Percentiles rank a stretch among this genome's conserved stretches.
Conservation (phyloP, 2,888 invertebrate species). For the Ochlodes sylvanus region DNA sequence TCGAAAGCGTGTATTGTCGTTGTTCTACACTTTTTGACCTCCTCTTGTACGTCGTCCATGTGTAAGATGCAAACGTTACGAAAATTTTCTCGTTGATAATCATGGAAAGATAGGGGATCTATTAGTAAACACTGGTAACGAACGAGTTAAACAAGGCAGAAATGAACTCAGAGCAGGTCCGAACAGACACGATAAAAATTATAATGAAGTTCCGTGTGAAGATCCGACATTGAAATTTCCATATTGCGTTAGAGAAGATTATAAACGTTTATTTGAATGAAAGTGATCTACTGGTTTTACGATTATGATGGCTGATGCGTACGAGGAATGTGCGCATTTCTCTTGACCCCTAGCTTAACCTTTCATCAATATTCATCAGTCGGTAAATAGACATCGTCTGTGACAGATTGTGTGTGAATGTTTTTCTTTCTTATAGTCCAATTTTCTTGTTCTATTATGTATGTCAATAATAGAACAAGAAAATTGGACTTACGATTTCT, state of each 20-base stretch:
- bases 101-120: too few relatives aligned
- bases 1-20: not conserved
- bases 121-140: not conserved
- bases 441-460: too few relatives aligned
- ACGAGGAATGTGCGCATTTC: constrained; percentile 43
- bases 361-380: constrained; percentile 63
- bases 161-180: constrained; percentile 5
- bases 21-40: too few relatives aligned
- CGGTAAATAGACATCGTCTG: constrained; percentile 23
- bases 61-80: not conserved
- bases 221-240: constrained; percentile 22
- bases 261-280: constrained; percentile 35
- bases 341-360: constrained; percentile 47
- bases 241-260: constrained; percentile 5
- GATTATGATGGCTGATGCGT: constrained; percentile 24
- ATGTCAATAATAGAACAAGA: not conserved
- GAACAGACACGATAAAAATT: constrained; percentile 14
- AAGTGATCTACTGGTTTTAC: constrained; percentile 42
- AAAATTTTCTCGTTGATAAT: not conserved
- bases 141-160: constrained; percentile 10
- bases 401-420: not conserved
- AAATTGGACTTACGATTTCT: constrained; percentile 14
- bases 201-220: constrained; percentile 25
- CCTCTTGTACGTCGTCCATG: too few relatives aligned
- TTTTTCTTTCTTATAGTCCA: not conserved